These are phyloP conservation scores for Sturnira hondurensis DNA, from an alignment of 2,113 vertebrate genomes.

Conservation along the genomic window DNA sequence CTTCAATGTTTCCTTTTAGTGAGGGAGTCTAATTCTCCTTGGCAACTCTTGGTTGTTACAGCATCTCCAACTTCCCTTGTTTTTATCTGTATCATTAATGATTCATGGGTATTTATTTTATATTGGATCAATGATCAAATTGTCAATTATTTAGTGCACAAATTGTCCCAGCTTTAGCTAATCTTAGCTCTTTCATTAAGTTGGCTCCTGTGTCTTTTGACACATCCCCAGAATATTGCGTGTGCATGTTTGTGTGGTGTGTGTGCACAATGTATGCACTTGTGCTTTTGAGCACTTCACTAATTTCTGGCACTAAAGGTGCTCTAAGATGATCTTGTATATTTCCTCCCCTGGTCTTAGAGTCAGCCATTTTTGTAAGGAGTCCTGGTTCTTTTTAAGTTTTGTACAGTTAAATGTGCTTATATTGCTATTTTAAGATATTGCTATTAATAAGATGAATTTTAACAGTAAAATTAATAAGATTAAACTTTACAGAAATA, in stretches of 20 bases:
- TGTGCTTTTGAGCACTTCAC: background rate
- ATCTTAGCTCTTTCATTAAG: background rate
- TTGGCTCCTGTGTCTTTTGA: background rate
- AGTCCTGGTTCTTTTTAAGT: background rate
- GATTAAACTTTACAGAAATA: background rate
- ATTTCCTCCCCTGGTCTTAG: background rate
- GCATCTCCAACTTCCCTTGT: background rate
- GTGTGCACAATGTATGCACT: too few relatives aligned
- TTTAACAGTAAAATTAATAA: background rate
- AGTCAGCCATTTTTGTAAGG: background rate
- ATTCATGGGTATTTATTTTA: background rate
- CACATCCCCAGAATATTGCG: background rate
- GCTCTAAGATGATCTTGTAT: background rate
- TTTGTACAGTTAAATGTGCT: background rate
- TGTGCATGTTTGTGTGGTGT: background rate
- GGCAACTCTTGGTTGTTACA: background rate
- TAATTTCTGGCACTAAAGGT: background rate
- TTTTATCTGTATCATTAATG: background rate
- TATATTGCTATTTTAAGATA: background rate
- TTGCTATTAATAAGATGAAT: background rate
- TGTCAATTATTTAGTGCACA: background rate
- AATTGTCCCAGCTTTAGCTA: background rate
- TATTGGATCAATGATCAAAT: background rate
- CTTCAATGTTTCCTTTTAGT: background rate
- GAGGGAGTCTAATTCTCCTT: background rate